A percentile compares a stretch with the other conserved stretches of the same genome.
Conservation (phyloP, 2,888 invertebrate genomes). For the Prosapia bicincta region DNA sequence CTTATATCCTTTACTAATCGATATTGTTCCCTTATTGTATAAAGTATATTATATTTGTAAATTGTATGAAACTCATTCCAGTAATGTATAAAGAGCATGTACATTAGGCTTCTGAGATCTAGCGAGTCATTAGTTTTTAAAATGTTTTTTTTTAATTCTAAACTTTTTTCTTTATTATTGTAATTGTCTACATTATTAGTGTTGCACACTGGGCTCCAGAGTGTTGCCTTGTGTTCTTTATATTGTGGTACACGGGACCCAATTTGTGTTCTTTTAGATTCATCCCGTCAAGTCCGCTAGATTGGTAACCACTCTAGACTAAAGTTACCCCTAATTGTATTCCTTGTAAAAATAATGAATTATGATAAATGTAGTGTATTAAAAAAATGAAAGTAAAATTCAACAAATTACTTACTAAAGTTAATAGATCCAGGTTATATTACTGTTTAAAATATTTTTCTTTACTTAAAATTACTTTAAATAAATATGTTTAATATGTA, state of each 20-base stretch:
- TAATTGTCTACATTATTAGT: background rate
- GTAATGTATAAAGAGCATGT: constrained; percentile 5
- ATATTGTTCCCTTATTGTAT: background rate
- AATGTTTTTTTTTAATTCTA: background rate
- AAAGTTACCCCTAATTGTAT: too few relatives aligned
- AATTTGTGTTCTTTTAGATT: background rate
- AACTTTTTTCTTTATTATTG: background rate
- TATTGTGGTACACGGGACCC: background rate
- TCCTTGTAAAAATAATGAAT: too few relatives aligned
- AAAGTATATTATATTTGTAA: background rate
- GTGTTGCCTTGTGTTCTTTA: background rate
- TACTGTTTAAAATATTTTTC: too few relatives aligned
- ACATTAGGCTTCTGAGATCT: constrained; percentile 13
- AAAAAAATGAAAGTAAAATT: too few relatives aligned
- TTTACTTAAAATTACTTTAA: too few relatives aligned
- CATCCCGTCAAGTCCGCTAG: background rate
- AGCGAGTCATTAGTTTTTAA: background rate
- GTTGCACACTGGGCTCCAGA: background rate
- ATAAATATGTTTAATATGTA: too few relatives aligned
- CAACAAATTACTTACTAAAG: too few relatives aligned
- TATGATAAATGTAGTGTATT: too few relatives aligned
- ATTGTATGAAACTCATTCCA: background rate
- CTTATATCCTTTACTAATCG: background rate
- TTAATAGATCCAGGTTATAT: too few relatives aligned
- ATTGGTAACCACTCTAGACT: too few relatives aligned